Conservation (phyloP, 64 coral and sea anemone species). For the Stichodactyla helianthus region DNA sequence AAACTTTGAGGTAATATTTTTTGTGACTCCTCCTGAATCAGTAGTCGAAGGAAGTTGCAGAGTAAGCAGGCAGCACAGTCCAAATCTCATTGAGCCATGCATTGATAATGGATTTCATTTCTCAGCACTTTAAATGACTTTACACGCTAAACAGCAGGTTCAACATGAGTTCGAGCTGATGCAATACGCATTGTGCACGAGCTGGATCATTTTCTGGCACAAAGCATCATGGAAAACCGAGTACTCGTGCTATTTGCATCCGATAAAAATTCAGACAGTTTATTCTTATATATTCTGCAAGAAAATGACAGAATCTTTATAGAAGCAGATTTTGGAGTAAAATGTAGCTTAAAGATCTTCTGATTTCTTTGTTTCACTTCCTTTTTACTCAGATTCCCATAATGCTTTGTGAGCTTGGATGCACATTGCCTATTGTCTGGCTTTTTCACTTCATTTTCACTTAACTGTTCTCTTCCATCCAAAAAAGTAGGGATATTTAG, state of each 20-base stretch:
- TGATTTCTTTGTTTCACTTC: too few species aligned
- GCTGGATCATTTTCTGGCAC: too few species aligned
- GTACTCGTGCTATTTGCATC: too few species aligned
- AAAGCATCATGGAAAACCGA: too few species aligned
- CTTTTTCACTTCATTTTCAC: slow-evolving; percentile 39
- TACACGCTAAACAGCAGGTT: slow-evolving; percentile 33
- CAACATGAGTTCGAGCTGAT: slow-evolving; percentile 59
- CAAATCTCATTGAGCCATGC: slow-evolving; percentile 10
- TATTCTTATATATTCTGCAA: too few species aligned
- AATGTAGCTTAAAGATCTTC: too few species aligned
- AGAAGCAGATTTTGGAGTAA: too few species aligned
- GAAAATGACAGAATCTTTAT: too few species aligned
- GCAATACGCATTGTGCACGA: background rate
- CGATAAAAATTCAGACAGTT: too few species aligned
- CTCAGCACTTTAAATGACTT: background rate
- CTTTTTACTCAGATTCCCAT: too few species aligned
- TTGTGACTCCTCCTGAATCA: background rate
- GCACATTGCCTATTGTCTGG: slow-evolving; percentile 11
- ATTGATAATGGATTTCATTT: background rate
- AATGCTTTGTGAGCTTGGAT: too few species aligned
- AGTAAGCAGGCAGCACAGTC: background rate
- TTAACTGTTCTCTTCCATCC: slow-evolving; percentile 33
- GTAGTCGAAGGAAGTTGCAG: background rate
- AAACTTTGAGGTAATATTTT: too few species aligned
- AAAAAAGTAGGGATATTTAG: slow-evolving; percentile 11